A percentile compares a stretch with the other conserved stretches of the same genome.
Evolutionary conservation across 2,797 vertebrate genomes (phyloP).

Genomic region (Spinus olivaceus): DNA sequence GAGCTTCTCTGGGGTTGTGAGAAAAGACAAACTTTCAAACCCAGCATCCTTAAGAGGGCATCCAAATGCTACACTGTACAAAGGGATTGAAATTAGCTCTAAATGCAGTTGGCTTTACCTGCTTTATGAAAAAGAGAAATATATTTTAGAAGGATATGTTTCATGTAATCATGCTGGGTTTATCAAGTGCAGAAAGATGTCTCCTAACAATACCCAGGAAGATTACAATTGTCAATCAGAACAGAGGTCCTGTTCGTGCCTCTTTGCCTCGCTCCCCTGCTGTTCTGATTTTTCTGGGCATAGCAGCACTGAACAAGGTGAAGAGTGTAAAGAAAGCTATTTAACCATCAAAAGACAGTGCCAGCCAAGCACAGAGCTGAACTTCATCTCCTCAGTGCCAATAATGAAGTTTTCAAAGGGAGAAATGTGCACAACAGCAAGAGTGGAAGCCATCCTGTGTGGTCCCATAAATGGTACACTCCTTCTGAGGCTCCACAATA

Average conservation of each 20-base stretch:
- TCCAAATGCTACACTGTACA: slow-evolving; percentile 56
- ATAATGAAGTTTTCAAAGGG: slow-evolving; percentile 28
- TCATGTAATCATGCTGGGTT: slow-evolving; percentile 41
- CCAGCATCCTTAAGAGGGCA: slow-evolving; percentile 59
- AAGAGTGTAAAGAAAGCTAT: neutral
- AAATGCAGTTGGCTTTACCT: slow-evolving; percentile 36
- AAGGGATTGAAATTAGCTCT: slow-evolving; percentile 34
- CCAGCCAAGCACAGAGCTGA: slow-evolving; percentile 26
- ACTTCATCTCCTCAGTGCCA: slow-evolving; percentile 10
- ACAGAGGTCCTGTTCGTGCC: neutral
- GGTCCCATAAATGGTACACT: neutral
- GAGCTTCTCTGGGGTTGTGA: neutral
- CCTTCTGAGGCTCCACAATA: neutral
- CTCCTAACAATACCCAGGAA: slow-evolving; percentile 45
- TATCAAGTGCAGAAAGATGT: slow-evolving; percentile 39
- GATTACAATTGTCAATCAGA: slow-evolving; percentile 41
- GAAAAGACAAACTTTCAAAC: slow-evolving; percentile 39
- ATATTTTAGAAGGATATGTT: slow-evolving; percentile 43
- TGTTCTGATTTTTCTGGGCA: slow-evolving; percentile 5
- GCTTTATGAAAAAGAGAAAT: slow-evolving; percentile 20
- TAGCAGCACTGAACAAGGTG: neutral
- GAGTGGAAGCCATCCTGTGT: slow-evolving; percentile 24
- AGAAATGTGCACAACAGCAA: neutral
- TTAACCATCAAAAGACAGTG: slow-evolving; percentile 22
- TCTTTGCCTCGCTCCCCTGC: neutral